These are phyloP conservation scores for Halictus ligatus DNA, from an alignment of 2,888 invertebrate genomes.

Conservation along the genomic window DNA sequence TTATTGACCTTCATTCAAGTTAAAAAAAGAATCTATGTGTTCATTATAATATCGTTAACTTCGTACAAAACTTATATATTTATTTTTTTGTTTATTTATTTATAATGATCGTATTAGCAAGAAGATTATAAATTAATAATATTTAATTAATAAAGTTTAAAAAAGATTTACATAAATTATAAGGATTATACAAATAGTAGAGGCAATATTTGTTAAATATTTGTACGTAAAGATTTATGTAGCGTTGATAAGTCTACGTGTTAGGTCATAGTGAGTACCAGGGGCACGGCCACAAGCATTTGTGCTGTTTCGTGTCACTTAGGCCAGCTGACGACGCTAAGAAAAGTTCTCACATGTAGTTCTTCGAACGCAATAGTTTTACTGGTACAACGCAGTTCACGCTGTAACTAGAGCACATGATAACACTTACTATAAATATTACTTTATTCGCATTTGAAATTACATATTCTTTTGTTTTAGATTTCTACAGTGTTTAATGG, in stretches of 20 bases:
- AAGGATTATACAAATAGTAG: background rate
- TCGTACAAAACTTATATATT: background rate
- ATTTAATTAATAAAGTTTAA: too few species aligned
- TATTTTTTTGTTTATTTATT: background rate
- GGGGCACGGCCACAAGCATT: background rate
- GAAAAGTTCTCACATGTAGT: background rate
- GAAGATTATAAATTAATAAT: background rate
- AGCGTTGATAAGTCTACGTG: too few species aligned
- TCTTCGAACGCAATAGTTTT: background rate
- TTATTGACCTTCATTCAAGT: background rate
- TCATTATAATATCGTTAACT: background rate
- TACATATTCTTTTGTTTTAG: background rate
- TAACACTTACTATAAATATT: background rate
- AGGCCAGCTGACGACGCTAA: background rate
- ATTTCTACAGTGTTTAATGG: background rate
- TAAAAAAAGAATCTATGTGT: background rate
- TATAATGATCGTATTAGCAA: too few species aligned
- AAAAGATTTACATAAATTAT: background rate
- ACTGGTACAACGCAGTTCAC: background rate
- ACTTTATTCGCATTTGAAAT: background rate
- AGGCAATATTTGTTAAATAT: background rate
- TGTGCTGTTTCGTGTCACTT: background rate
- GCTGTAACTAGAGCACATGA: background rate
- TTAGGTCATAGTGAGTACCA: background rate
- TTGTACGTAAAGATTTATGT: background rate